Conservation (phyloP, 37 sponge, comb jelly and placozoan species). For the Mnemiopsis leidyi region DNA sequence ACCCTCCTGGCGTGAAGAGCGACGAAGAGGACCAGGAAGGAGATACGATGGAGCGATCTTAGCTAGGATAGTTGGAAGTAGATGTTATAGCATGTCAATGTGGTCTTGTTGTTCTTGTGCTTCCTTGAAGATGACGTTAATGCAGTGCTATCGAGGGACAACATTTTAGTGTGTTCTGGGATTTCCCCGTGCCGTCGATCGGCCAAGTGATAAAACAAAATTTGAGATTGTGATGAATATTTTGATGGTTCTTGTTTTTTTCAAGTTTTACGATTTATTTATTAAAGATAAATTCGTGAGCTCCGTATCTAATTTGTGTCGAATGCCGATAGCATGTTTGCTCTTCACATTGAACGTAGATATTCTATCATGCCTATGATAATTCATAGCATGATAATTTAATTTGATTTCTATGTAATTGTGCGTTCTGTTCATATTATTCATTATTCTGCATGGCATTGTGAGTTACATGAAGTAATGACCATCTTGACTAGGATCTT, state of each 20-base stretch:
- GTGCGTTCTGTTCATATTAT: too few species aligned
- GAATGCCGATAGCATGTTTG: too few species aligned
- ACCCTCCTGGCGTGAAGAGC: neutral
- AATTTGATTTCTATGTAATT: too few species aligned
- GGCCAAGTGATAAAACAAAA: neutral
- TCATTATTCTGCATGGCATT: too few species aligned
- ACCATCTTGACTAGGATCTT: too few species aligned
- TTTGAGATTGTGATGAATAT: neutral
- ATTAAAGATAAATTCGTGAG: neutral
- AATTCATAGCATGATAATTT: neutral
- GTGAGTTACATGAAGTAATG: too few species aligned
- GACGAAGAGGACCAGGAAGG: neutral
- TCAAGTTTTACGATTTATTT: neutral
- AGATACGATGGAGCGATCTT: constrained; percentile 28
- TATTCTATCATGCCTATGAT: neutral
- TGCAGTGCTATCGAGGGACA: too few species aligned
- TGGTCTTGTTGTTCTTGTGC: neutral
- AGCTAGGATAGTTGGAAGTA: neutral
- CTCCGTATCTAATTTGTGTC: neutral
- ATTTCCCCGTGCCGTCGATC: neutral
- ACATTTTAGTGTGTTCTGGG: too few species aligned
- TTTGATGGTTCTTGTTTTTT: neutral
- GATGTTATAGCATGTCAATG: too few species aligned
- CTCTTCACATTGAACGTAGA: neutral
- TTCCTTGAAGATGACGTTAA: neutral